Evolutionary conservation across 2,797 vertebrate species (phyloP), one percentile per base, ranked within the genome.

Genomic region (Heteromormyrus szaboi): DNA sequence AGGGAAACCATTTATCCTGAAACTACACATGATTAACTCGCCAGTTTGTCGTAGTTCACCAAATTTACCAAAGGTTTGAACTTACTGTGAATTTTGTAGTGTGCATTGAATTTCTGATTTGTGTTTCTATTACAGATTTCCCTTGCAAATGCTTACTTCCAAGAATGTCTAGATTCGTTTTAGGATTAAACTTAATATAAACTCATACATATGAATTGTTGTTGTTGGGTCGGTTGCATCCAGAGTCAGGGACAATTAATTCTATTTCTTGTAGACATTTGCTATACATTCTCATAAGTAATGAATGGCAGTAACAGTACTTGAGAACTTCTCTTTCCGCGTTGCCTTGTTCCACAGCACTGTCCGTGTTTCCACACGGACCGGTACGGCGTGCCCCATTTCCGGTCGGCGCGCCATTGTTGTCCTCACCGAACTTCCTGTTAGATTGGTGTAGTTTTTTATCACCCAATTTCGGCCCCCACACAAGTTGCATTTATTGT

Each of bases 401-500:
- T 89, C 88, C 84, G 88, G 88, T 89, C 46, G 86, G 11, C 14
- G 62, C 59, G 46, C 48, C 85, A 86, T 51, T 51, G 88, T 86
- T 89, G 46, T 89, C 48, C 59, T 29, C 62, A 25, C 48, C 4
- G 37, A 37, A 56, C 50, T 89, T 89, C 88, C 88, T 86, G 62
- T 89, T 48, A 86, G 51, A 37, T 65, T 12, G 81, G 87, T 50
- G 59, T 54, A n/a, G 62, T 86, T 59, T 62, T 56, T 62, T 68
- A 53, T 86, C 59, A 50, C 72, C 50, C 48, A 86, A 33, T 72
- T 85, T 88, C 93, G 94, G 92, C 94, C 92, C 94, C 93, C 93
- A 94, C 94, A 94, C 91, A 93, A 95, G 95, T 94, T 95, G 94
- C 94, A 94, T 89, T 93, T 95, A 94, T 93, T 96, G 95, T 95